Evolutionary conservation across 2,113 vertebrate genomes (phyloP), one percentile per base, ranked within the genome.

Genomic region (Panthera tigris): DNA sequence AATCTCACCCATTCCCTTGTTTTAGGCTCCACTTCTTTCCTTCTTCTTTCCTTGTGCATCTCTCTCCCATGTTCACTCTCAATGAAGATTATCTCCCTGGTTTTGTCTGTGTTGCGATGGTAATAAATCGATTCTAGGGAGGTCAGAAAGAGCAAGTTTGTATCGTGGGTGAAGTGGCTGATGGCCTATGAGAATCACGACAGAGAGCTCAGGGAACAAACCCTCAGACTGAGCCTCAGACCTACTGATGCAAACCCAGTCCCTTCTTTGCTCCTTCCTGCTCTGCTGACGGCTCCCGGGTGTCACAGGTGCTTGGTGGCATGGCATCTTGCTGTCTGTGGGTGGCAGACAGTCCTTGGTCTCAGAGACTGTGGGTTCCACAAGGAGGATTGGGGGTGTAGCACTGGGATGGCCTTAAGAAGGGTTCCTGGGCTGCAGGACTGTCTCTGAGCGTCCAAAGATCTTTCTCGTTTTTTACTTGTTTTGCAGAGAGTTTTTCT

Each of bases 401-500:
- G 68, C 10, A 0, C 16, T 4, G 3, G 16, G 61, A 85, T 14
- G n/a, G 27, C 19, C 15, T 27, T 5, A 5, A 8, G 25, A 55
- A 31, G 57, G 25, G n/a, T 41, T 45, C 8, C 14, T 6, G 33
- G 13, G 52, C 63, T 0, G 25, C 55, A 81, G 66, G 23, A 21
- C 50, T 8, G 19, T 14, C 45, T 83, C 69, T 29, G 27, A 91
- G 48, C 25, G 15, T n/a, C 55, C 33, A 41, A 36, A 68, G 16
- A 0, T 29, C 61, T 73, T 76, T 76, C 45, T 74, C 29, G 39
- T 25, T 81, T 71, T 80, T 57, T 14, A 45, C 45, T 94, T 50
- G 16, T 90, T 94, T 92, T 90, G 27, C 63, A 87, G n/a, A 91
- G 45, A 41, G 16, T 27, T 81, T 83, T 86, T 81, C 76, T 57